A percentile compares a stretch with the other conserved stretches of the same genome.
These are phyloP conservation scores for Haliclystus octoradiatus DNA, from an alignment of 30 jellyfish, hydroid and myxozoan species.

Conservation along the genomic window DNA sequence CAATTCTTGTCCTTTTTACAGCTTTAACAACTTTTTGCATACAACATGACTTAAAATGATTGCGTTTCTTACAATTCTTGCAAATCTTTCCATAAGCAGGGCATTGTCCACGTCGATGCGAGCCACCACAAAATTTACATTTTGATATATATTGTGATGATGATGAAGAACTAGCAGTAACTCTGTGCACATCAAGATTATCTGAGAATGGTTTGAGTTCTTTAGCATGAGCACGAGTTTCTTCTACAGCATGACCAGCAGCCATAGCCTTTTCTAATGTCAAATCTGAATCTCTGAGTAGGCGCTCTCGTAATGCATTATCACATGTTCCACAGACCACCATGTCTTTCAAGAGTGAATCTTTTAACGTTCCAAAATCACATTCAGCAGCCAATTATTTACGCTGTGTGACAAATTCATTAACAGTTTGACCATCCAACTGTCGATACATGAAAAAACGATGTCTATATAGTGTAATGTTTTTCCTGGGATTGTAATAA, in stretches of 20 bases:
- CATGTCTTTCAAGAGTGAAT: too few species aligned
- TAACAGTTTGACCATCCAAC: too few species aligned
- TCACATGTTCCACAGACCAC: conserved; percentile 45
- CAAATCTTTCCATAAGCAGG: conserved; percentile 20
- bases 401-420: too few species aligned
- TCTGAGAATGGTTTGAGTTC: conserved; percentile 17
- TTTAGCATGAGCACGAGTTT: conserved; percentile 34
- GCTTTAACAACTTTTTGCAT: conserved; percentile 19
- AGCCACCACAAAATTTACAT: conserved; percentile 5
- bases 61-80: conserved; percentile 31
- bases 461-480: too few species aligned
- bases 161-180: conserved; percentile 8
- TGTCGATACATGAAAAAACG: too few species aligned
- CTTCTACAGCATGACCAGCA: conserved; percentile 38
- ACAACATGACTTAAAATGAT: conserved; percentile 32
- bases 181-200: conserved; percentile 23
- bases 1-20: too few species aligned
- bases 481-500: too few species aligned
- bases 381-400: too few species aligned
- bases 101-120: conserved; percentile 21
- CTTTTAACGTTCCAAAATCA: too few species aligned
- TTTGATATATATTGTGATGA: background rate
- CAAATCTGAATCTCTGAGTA: conserved; percentile 44
- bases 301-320: conserved; percentile 38
- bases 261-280: conserved; percentile 27